Conservation (phyloP, 2,797 vertebrate genomes). For the Pelodytes ibericus region DNA sequence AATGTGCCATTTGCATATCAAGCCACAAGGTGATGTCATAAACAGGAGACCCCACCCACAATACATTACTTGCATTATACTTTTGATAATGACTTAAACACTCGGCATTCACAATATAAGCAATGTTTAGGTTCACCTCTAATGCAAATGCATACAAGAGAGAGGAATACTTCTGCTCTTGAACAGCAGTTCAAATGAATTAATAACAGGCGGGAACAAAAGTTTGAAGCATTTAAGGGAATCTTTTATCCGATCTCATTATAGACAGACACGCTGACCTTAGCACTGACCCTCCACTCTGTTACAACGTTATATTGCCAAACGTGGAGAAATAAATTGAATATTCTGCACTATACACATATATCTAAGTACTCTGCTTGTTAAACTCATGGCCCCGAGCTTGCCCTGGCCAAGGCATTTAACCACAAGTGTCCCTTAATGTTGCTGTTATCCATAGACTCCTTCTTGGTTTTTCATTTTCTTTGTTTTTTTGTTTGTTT, state of each 20-base stretch:
- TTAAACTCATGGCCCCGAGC: constrained; percentile 28
- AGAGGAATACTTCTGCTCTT: neutral
- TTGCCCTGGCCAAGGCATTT: constrained; percentile 32
- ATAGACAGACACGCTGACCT: constrained; percentile 31
- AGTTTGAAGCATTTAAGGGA: constrained; percentile 29
- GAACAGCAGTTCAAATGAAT: constrained; percentile 27
- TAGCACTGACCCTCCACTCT: constrained; percentile 15
- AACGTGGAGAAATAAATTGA: constrained; percentile 31
- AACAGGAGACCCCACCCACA: too few relatives aligned
- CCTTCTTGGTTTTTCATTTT: too few relatives aligned
- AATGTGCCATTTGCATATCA: too few relatives aligned
- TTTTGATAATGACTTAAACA: too few relatives aligned
- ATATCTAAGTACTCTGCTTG: constrained; percentile 30
- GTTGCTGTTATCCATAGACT: neutral
- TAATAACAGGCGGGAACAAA: constrained; percentile 23
- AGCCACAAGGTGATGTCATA: too few relatives aligned
- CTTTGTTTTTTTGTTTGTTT: neutral
- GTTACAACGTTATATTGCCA: constrained; percentile 10
- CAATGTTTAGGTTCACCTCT: too few relatives aligned
- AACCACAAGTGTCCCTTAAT: constrained; percentile 19
- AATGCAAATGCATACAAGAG: too few relatives aligned
- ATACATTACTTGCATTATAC: too few relatives aligned
- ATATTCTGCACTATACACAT: constrained; percentile 12
- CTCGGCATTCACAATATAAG: too few relatives aligned
- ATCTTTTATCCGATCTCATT: constrained; percentile 22